Evolutionary conservation across 2,113 vertebrate species (phyloP).

Genomic region (Macquaria ambigua): DNA sequence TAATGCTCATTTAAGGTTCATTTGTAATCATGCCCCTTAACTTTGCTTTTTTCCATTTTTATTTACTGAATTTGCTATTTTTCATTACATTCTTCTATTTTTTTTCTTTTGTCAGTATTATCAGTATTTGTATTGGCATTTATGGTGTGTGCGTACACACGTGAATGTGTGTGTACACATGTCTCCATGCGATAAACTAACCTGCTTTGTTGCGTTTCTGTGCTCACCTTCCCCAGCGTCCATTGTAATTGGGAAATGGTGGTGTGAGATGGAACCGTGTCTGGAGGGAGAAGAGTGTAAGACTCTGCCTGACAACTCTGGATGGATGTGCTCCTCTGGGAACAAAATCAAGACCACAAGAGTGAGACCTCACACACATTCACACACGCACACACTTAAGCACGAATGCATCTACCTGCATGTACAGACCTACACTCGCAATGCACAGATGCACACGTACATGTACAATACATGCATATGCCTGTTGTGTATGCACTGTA

Average conservation of each 20-base stretch:
- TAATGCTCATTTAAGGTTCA: background rate
- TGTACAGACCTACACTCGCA: background rate
- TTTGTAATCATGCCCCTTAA: background rate
- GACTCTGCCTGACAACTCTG: constrained; percentile 97
- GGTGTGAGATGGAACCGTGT: constrained; percentile 99
- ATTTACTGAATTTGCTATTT: background rate
- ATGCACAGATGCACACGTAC: background rate
- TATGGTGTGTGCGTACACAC: background rate
- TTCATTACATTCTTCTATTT: background rate
- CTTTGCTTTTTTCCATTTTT: background rate
- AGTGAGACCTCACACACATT: constrained; percentile 85
- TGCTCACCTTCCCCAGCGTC: constrained; percentile 85
- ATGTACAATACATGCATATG: background rate
- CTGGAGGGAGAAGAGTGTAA: constrained; percentile 98
- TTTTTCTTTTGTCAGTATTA: background rate
- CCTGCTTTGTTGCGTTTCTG: constrained; percentile 20
- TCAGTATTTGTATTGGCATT: background rate
- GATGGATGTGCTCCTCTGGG: constrained; percentile 98
- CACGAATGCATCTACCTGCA: constrained; percentile 5
- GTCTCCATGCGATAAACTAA: constrained; percentile 42
- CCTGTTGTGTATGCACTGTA: constrained; percentile 6
- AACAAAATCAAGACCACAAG: constrained; percentile 99
- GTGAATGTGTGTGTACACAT: background rate
- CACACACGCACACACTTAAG: constrained; percentile 15
- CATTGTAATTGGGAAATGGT: constrained; percentile 99